Conservation (phyloP, 2,888 invertebrate species). For the Argynnis bischoffii region DNA sequence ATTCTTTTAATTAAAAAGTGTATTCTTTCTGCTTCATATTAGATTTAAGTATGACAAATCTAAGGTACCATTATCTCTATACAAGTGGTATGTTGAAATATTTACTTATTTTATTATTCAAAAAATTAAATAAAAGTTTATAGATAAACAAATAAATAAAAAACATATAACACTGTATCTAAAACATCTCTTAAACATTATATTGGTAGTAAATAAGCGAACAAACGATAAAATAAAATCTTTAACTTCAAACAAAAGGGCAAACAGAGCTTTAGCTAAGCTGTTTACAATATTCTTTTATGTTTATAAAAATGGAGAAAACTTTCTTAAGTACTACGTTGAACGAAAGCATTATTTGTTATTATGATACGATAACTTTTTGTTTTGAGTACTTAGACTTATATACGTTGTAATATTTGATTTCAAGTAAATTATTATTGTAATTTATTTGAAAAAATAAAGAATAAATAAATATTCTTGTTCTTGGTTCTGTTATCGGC, state of each 20-base stretch:
- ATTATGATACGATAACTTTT: conserved; percentile 12
- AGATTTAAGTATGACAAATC: no score
- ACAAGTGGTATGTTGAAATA: no score
- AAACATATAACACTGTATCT: neutral
- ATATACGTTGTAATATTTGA: neutral
- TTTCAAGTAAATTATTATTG: no score
- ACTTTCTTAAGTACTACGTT: conserved; percentile 17
- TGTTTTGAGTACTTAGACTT: neutral
- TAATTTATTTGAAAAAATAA: no score
- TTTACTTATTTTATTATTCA: no score
- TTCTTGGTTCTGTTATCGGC: no score
- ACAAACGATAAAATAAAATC: conserved; percentile 11
- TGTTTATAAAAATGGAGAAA: conserved; percentile 11
- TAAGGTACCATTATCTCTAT: no score
- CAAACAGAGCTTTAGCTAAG: conserved; percentile 17
- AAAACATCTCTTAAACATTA: neutral
- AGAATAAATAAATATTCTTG: no score
- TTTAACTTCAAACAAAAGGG: conserved; percentile 16
- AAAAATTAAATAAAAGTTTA: no score
- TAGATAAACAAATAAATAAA: neutral
- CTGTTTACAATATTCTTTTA: conserved; percentile 21
- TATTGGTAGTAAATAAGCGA: conserved; percentile 1
- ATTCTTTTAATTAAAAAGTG: no score
- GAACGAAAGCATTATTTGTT: conserved; percentile 11
- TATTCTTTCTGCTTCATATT: no score